Base-by-base conservation (phyloP, 2,113 vertebrate genomes). In the Agapornis roseicollis region DNA sequence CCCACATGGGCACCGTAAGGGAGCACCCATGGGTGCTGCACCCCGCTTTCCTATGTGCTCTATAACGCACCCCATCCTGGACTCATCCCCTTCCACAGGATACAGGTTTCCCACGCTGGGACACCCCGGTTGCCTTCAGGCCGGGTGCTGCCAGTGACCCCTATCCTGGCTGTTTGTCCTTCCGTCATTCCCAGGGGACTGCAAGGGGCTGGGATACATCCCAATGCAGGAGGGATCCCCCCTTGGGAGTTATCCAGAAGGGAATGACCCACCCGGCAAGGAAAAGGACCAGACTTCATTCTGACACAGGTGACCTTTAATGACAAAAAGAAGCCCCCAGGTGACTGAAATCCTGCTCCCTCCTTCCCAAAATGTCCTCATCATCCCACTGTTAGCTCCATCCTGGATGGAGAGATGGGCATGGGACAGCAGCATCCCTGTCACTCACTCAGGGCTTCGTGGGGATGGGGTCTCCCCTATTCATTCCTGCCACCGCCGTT, bases 241-340 rank as follows among this genome's bases (percentile, higher is more conserved):
- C 18, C 9, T 14, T 24, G 12, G 4, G 60, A 22, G 15, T 18
- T 63, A 28, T 41, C 66, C 44, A 1, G 49, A 16, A 9, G n/a
- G 31, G 37, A 42, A 11, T 6, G 15, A 29, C 29, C 69, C 44
- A 42, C 19, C 7, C 5, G 14, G 5, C 31, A 5, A 78, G 39
- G 50, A 2, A 35, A 94, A 93, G 52, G 88, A 97, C 9, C 22
- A 96, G 83, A 72, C n/a, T 53, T 66, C 84, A 61, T 85, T 97
- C 90, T 83, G 97, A 94, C 97, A 98, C 93, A 96, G 97, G 98
- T 98, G 98, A 98, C 98, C 89, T 98, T 99, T 98, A 98, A 98
- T 98, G 94, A 98, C 98, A 98, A 98, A 98, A 97, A n/a, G n/a
- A n/a, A 98, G 97, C 97, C 97, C 98, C 98, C 97, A 14, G 97